Evolutionary conservation across 2,888 invertebrate genomes (phyloP).

Genomic region (Seira ritae): DNA sequence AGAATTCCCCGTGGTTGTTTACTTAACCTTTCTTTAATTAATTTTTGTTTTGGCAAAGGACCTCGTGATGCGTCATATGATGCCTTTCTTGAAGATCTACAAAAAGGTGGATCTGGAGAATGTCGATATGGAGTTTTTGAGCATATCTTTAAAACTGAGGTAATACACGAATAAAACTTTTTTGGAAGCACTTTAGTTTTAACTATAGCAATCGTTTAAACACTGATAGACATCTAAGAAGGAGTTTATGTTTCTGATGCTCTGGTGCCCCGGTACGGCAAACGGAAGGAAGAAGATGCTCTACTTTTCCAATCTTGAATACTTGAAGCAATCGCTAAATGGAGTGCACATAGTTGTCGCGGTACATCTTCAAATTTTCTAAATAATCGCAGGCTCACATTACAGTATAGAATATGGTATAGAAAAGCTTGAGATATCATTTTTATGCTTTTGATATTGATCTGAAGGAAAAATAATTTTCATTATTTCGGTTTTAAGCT

Average conservation of each 20-base stretch:
- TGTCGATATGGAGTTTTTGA: conserved; percentile 99
- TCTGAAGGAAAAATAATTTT: no score
- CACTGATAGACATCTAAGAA: conserved; percentile 89
- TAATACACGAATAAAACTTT: no score
- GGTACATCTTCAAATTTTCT: no score
- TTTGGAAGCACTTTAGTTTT: no score
- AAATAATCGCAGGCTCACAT: no score
- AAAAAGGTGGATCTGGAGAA: conserved; percentile 92
- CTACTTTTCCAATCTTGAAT: conserved; percentile 96
- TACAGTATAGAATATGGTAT: no score
- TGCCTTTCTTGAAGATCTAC: conserved; percentile 94
- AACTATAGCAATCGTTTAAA: no score
- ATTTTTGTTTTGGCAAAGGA: conserved; percentile 74
- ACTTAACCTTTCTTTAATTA: not conserved
- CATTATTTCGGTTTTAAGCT: no score
- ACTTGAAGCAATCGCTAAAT: conserved; percentile 96
- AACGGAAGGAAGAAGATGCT: conserved; percentile 90
- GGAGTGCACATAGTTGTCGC: no score
- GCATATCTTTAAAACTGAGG: conserved; percentile 96
- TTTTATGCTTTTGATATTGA: no score
- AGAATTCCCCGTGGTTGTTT: not conserved
- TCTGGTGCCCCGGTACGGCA: conserved; percentile 99
- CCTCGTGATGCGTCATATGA: conserved; percentile 94
- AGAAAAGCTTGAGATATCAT: no score
- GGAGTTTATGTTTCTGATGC: conserved; percentile 98